phyloP scores from a whole-genome alignment of 1,140 invertebrate genomes.

The Diabrotica undecimpunctata region DNA sequence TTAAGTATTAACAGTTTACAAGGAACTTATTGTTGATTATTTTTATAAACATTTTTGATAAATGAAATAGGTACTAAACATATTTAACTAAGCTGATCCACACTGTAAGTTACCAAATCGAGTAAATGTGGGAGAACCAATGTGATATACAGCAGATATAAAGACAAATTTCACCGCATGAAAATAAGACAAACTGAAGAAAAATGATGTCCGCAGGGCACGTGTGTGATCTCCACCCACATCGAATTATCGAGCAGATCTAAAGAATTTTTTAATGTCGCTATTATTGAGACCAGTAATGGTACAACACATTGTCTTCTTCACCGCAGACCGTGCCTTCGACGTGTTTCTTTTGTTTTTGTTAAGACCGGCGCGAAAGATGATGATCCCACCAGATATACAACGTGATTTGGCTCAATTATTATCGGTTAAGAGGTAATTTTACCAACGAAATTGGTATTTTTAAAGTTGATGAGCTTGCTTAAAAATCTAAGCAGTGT shows the following conservation, averaged over 20 bases:
- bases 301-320: constrained; percentile 31
- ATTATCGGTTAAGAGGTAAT: background rate
- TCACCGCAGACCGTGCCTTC: constrained; percentile 25
- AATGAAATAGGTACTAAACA: too few relatives aligned
- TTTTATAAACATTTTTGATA: too few relatives aligned
- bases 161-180: background rate
- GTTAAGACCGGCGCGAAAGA: constrained; percentile 1
- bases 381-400: constrained; percentile 2
- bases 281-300: constrained; percentile 33
- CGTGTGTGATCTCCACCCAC: constrained; percentile 38
- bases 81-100: too few relatives aligned
- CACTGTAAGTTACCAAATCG: too few relatives aligned
- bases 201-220: constrained; percentile 25
- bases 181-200: constrained; percentile 9
- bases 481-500: too few relatives aligned
- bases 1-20: too few relatives aligned
- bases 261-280: constrained; percentile 40
- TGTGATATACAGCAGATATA: too few relatives aligned
- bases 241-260: constrained; percentile 32
- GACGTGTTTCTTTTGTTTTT: constrained; percentile 29
- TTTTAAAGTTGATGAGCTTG: too few relatives aligned
- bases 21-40: too few relatives aligned
- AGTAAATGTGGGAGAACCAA: too few relatives aligned
- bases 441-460: background rate
- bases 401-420: background rate